These are phyloP conservation scores for Drosophila arizonae DNA, from an alignment of 1,140 invertebrate genomes.

Conservation along the genomic window DNA sequence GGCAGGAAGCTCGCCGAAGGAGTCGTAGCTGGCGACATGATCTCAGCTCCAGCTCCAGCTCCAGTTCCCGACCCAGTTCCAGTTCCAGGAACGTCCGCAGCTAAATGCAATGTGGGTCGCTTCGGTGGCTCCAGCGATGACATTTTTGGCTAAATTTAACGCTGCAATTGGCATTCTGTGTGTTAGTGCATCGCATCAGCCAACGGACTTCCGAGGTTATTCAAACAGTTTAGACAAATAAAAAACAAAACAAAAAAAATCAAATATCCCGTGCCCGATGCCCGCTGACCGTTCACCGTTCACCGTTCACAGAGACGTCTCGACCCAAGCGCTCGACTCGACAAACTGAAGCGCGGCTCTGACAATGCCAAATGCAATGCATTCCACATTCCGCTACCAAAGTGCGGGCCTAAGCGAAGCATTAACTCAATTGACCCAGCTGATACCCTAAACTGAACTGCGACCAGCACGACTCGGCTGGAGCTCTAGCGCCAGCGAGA, in stretches of 20 bases:
- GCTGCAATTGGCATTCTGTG: constrained; percentile 66
- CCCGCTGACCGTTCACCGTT: not conserved
- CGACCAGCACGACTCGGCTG: not conserved
- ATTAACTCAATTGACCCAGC: constrained; percentile 17
- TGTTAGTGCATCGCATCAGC: constrained; percentile 39
- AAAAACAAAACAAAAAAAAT: not conserved
- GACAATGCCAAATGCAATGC: constrained; percentile 2
- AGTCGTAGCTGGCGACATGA: constrained; percentile 38
- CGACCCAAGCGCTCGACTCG: constrained; percentile 23
- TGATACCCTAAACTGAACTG: not conserved
- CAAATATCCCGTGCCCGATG: not conserved
- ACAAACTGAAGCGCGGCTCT: constrained; percentile 22
- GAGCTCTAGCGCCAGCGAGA: not conserved
- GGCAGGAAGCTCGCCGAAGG: constrained; percentile 65
- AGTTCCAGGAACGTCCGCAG: constrained; percentile 22
- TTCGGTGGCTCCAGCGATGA: constrained; percentile 57
- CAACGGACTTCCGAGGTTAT: not conserved
- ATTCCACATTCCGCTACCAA: constrained; percentile 17
- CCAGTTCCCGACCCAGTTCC: constrained; percentile 10
- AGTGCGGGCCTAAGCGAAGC: constrained; percentile 30
- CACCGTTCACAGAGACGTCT: constrained; percentile 8
- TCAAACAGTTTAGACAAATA: not conserved
- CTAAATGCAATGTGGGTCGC: constrained; percentile 63
- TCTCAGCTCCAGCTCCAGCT: constrained; percentile 10
- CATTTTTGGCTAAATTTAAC: constrained; percentile 46